Base-by-base conservation (phyloP, 2,113 vertebrate genomes). In the Gavialis gangeticus region DNA sequence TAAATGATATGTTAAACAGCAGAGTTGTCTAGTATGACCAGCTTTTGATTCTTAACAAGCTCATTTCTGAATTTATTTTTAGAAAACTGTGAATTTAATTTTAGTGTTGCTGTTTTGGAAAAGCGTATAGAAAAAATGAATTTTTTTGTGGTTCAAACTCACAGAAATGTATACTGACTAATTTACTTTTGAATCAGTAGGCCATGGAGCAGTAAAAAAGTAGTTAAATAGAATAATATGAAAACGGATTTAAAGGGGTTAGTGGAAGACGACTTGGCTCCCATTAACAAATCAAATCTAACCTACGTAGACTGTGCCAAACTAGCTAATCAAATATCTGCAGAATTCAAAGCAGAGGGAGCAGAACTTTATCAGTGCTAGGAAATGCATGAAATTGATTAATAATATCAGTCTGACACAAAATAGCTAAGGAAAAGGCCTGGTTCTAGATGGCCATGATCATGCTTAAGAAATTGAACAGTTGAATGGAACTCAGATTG, bases 11-110 rank as follows among this genome's bases (percentile, higher is more conserved):
- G 63, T 37, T 30, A 37, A 95, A 67, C 80, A 15, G 1, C 16
- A 13, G 10, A 85, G 0, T 79, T 77, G 55, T 10, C 63, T 86
- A 64, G 75, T 83, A 64, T 55, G 27, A 63, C 27, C 30, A 66
- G 6, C 54, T 76, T 25, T 37, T 30, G 64, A 3, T 37, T 21
- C 87, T 79, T 1, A 57, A 54, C 79, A 58, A 79, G 46, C 67
- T 89, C 24, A 10, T 69, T 85, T 85, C 73, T 75, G 80, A 88
- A 62, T 3, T 69, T 89, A 25, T 11, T 24, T 92, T 91, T 92
- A 97, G 85, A 79, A 94, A 98, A 97, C 37, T 30, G 95, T 91
- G 71, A 95, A 79, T 97, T 97, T 96, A 84, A 97, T 90, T 97
- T 97, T 94, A 91, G 81, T 4, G 15, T 91, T 71, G 82, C 89